Conservation (phyloP, 2,797 vertebrate species). For the Malacoctenus gilli region DNA sequence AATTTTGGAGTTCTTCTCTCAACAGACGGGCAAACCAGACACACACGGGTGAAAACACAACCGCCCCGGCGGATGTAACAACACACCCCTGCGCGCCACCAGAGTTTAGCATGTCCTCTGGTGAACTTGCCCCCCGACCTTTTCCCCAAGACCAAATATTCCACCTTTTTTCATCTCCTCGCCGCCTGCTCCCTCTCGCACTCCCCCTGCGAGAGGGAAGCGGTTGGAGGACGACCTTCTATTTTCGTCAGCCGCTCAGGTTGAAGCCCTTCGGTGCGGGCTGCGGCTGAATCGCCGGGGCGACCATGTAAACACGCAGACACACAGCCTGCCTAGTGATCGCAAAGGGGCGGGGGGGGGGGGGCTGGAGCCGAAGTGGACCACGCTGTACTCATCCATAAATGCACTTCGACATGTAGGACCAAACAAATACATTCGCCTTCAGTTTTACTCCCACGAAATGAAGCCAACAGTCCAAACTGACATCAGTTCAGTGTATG, state of each 20-base stretch:
- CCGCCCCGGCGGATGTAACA: too few species aligned
- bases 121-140: slow-evolving; percentile 43
- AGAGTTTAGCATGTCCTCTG: slow-evolving; percentile 35
- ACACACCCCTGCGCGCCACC: slow-evolving; percentile 4
- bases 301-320: slow-evolving; percentile 73
- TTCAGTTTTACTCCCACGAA: not conserved
- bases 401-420: too few species aligned
- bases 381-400: slow-evolving; percentile 22
- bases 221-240: slow-evolving; percentile 39
- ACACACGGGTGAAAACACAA: too few species aligned
- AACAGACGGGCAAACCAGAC: too few species aligned
- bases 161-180: slow-evolving; percentile 24
- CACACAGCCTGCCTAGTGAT: slow-evolving; percentile 45
- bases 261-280: slow-evolving; percentile 24
- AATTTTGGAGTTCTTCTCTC: too few species aligned
- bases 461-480: slow-evolving; percentile 1
- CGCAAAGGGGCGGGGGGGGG: slow-evolving; percentile 29
- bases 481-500: slow-evolving; percentile 5
- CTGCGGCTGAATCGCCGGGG: slow-evolving; percentile 52
- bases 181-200: slow-evolving; percentile 1
- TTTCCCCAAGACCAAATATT: slow-evolving; percentile 53
- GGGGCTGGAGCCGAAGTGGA: not conserved
- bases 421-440: slow-evolving; percentile 1
- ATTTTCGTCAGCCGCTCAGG: slow-evolving; percentile 65
- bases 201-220: slow-evolving; percentile 16